Conservation (phyloP, 2,113 vertebrate genomes). For the Hoplias malabaricus region DNA sequence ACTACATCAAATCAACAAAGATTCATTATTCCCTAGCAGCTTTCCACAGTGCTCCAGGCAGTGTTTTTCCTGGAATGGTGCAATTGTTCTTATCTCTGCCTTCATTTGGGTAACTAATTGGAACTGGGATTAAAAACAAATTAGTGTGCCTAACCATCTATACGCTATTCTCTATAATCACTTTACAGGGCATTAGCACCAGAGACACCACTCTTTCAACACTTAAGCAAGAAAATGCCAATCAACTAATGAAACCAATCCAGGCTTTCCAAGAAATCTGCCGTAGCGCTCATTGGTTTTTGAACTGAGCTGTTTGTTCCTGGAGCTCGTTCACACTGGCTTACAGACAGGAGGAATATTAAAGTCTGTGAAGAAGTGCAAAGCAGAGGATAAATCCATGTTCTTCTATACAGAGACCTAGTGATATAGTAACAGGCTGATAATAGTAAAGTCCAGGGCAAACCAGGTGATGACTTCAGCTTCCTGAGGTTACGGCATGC, state of each 20-base stretch:
- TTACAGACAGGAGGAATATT: not conserved
- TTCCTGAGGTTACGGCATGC: not conserved
- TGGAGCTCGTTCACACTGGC: not conserved
- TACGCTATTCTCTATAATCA: constrained; percentile 36
- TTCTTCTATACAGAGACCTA: not conserved
- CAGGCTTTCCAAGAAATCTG: constrained; percentile 28
- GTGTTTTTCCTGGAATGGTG: constrained; percentile 20
- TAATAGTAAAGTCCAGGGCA: not conserved
- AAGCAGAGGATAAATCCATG: not conserved
- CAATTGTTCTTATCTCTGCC: constrained; percentile 3
- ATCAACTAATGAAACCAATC: constrained; percentile 40
- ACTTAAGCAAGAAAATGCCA: constrained; percentile 29
- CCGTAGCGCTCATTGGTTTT: not conserved
- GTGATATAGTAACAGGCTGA: not conserved
- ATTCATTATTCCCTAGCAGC: not conserved
- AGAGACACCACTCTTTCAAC: constrained; percentile 36
- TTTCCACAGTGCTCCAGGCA: not conserved
- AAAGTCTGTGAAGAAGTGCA: not conserved
- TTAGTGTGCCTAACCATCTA: constrained; percentile 28
- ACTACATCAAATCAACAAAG: not conserved
- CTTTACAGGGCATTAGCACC: constrained; percentile 22
- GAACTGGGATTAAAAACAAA: constrained; percentile 35
- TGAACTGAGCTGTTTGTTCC: not conserved
- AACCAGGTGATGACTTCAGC: not conserved
- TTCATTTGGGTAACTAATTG: constrained; percentile 36